A percentile compares a stretch with the other conserved stretches of the same genome.
Conservation (phyloP, 2,888 invertebrate genomes). For the Hirtodrosophila confusa region DNA sequence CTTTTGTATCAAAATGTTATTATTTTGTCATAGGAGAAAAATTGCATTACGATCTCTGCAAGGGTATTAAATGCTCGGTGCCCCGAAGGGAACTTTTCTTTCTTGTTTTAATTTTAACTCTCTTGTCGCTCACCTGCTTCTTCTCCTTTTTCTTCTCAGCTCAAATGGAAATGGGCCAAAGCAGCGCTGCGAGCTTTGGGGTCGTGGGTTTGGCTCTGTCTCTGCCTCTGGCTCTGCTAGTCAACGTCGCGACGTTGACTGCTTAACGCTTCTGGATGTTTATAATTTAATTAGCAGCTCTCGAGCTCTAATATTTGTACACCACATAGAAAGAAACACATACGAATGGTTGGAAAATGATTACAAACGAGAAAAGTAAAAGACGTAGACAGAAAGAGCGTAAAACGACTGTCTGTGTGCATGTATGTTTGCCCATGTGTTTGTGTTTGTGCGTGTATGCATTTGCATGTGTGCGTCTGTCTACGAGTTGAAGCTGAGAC, state of each 20-base stretch:
- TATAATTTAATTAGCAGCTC: conserved; percentile 81
- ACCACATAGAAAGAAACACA: conserved; percentile 68
- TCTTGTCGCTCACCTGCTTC: conserved; percentile 36
- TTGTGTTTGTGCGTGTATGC: conserved; percentile 22
- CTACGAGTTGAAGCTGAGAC: conserved; percentile 49
- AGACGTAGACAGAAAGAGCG: conserved; percentile 78
- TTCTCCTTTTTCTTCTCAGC: conserved; percentile 18
- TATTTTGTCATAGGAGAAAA: too few relatives aligned
- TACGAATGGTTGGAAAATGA: conserved; percentile 76
- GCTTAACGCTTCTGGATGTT: conserved; percentile 74
- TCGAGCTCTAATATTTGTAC: conserved; percentile 77
- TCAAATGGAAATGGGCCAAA: conserved; percentile 52
- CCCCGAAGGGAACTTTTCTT: conserved; percentile 6
- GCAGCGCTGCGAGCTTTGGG: conserved; percentile 36
- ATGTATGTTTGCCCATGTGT: conserved; percentile 25
- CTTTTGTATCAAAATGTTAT: too few relatives aligned
- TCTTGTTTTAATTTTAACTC: conserved; percentile 18
- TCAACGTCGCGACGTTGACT: conserved; percentile 42
- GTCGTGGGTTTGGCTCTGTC: conserved; percentile 56
- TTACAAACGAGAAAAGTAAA: conserved; percentile 79
- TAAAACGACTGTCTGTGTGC: conserved; percentile 49
- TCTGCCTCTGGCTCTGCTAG: conserved; percentile 29
- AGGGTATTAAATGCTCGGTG: too few relatives aligned
- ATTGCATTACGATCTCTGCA: too few relatives aligned
- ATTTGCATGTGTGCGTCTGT: conserved; percentile 38